These are phyloP conservation scores for Laticauda laticaudata DNA, from an alignment of 2,113 vertebrate genomes.

Conservation along the genomic window DNA sequence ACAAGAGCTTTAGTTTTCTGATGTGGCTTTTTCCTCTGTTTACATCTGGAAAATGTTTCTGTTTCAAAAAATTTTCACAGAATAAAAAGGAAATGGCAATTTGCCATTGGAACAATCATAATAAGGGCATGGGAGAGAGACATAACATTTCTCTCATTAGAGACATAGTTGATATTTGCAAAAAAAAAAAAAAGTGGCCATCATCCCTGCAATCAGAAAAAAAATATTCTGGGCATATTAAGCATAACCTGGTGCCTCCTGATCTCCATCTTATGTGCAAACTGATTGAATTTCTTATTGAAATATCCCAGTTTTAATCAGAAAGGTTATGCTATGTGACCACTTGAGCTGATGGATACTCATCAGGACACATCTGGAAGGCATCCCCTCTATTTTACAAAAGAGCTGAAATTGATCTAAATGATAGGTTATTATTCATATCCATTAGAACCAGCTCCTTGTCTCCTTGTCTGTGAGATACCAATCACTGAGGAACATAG, in stretches of 20 bases:
- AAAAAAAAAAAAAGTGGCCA: not conserved
- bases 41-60: not conserved
- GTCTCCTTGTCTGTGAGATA: not conserved
- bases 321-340: not conserved
- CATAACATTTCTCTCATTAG: not conserved
- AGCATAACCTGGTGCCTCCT: not conserved
- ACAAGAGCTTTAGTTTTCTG: not conserved
- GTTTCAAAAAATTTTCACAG: not conserved
- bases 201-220: not conserved
- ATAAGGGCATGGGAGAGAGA: not conserved
- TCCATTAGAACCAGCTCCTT: not conserved
- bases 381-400: not conserved
- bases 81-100: not conserved
- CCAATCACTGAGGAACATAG: not conserved
- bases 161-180: not conserved
- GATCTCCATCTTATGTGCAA: not conserved
- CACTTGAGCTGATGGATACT: not conserved
- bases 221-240: not conserved
- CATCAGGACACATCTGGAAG: not conserved
- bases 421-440: not conserved
- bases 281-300: not conserved
- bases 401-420: not conserved
- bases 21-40: conserved; percentile 9
- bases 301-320: not conserved
- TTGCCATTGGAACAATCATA: not conserved